Evolutionary conservation across 2,888 invertebrate genomes (phyloP).

Genomic region (Magallana nippona): DNA sequence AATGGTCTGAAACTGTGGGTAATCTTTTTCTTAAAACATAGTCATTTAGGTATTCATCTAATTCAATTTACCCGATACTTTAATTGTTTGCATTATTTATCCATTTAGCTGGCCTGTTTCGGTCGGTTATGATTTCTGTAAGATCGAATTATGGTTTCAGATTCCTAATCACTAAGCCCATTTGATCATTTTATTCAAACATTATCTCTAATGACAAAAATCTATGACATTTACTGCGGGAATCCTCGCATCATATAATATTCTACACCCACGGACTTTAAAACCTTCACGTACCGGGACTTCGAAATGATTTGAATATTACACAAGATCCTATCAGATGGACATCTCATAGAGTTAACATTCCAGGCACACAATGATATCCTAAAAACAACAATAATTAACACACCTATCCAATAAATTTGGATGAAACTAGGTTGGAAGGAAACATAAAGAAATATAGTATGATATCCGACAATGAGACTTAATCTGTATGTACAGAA

Average conservation of each 20-base stretch:
- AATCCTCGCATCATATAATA: not conserved
- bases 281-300: not conserved
- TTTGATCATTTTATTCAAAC: conserved; percentile 29
- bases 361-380: too few relatives aligned
- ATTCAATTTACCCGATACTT: conserved; percentile 32
- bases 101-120: conserved; percentile 2
- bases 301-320: too few relatives aligned
- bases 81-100: conserved; percentile 10
- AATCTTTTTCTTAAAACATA: not conserved
- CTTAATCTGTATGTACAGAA: too few relatives aligned
- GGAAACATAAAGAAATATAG: too few relatives aligned
- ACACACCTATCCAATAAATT: too few relatives aligned
- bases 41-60: not conserved
- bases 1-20: conserved; percentile 11
- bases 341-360: too few relatives aligned
- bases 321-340: too few relatives aligned
- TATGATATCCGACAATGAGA: too few relatives aligned
- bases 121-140: not conserved
- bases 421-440: too few relatives aligned
- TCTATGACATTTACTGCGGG: not conserved
- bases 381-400: too few relatives aligned
- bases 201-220: conserved; percentile 32
- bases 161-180: conserved; percentile 9
- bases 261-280: conserved; percentile 9
- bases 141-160: not conserved